A percentile compares a stretch with the other conserved stretches of the same genome.
These are phyloP conservation scores for Melanargia galathea DNA, from an alignment of 2,888 invertebrate genomes.

Conservation along the genomic window DNA sequence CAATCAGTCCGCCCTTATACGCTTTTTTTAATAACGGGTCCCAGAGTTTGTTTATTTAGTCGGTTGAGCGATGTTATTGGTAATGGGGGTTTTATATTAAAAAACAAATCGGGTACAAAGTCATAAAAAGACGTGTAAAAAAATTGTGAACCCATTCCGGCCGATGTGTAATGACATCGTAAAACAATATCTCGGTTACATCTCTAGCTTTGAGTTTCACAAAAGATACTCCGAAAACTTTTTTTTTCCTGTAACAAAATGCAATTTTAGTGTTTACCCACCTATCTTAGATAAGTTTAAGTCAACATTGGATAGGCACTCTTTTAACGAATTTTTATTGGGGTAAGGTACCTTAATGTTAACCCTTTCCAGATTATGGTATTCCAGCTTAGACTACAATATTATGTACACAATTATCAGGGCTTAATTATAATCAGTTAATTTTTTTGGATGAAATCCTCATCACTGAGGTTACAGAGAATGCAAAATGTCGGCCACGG, in stretches of 20 bases:
- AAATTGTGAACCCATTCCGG: constrained; percentile 34
- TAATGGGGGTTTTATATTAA: constrained; percentile 61
- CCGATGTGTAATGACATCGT: constrained; percentile 31
- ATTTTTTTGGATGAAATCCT: too few relatives aligned
- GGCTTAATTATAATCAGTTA: too few relatives aligned
- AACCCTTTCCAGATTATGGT: background rate
- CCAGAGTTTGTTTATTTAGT: constrained; percentile 76
- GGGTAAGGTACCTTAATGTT: background rate
- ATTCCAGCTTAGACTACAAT: background rate
- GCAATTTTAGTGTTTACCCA: constrained; percentile 12
- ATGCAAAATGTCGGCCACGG: too few relatives aligned
- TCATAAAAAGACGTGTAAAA: constrained; percentile 39
- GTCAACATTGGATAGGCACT: background rate
- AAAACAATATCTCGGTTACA: constrained; percentile 32
- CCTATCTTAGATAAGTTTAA: background rate
- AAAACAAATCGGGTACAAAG: constrained; percentile 41
- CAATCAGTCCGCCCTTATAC: constrained; percentile 32
- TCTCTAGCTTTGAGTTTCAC: constrained; percentile 21
- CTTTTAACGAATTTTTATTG: background rate
- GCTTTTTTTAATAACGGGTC: constrained; percentile 52
- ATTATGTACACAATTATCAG: background rate
- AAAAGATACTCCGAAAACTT: constrained; percentile 13
- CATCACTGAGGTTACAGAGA: too few relatives aligned
- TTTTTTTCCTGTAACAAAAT: background rate
- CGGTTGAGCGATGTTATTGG: constrained; percentile 61